Conservation (phyloP, 2,113 vertebrate species). For the Neodontobutis hainanensis region DNA sequence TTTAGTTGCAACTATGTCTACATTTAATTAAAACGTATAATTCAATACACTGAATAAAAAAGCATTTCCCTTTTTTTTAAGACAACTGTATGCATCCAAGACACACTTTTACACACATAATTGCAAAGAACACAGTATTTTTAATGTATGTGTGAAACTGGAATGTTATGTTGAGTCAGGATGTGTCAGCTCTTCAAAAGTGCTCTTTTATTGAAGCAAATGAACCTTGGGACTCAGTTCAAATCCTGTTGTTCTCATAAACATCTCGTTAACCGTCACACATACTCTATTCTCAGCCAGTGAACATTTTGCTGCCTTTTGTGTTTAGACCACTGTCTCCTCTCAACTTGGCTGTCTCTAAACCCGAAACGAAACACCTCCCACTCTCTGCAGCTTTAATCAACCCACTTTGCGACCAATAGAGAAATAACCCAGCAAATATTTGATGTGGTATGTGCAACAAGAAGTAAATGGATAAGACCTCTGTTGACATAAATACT, state of each 20-base stretch:
- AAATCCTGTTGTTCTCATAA: slow-evolving; percentile 45
- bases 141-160: not conserved
- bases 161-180: slow-evolving; percentile 16
- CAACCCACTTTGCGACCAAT: slow-evolving; percentile 33
- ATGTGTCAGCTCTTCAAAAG: slow-evolving; percentile 24
- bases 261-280: slow-evolving; percentile 40
- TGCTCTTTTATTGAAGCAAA: slow-evolving; percentile 19
- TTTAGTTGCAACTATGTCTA: slow-evolving; percentile 15
- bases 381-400: slow-evolving; percentile 34
- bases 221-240: slow-evolving; percentile 23
- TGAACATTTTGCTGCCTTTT: slow-evolving; percentile 37
- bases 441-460: slow-evolving; percentile 6
- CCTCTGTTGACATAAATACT: not conserved
- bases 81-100: not conserved
- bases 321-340: slow-evolving; percentile 53
- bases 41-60: slow-evolving; percentile 1
- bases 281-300: slow-evolving; percentile 47
- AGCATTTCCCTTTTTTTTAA: not conserved
- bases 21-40: slow-evolving; percentile 8
- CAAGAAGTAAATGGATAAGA: not conserved
- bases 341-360: slow-evolving; percentile 43
- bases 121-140: not conserved
- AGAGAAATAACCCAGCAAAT: slow-evolving; percentile 4
- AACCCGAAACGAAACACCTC: slow-evolving; percentile 60
- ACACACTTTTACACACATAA: not conserved